Conservation (phyloP, 2,113 vertebrate species). For the Cyrtonyx montezumae region DNA sequence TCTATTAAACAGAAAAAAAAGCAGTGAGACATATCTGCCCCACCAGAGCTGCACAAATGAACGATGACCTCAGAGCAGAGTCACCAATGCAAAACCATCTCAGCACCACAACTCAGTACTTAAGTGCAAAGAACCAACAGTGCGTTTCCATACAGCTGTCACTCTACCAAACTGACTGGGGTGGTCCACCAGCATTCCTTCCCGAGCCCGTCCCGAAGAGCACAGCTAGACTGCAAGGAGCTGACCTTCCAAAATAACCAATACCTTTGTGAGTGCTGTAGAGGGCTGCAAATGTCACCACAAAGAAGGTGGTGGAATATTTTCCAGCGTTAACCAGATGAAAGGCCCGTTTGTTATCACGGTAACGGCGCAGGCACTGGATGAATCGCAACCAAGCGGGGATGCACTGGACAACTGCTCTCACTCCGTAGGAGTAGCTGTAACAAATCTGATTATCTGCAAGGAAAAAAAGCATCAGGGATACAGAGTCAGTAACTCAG, state of each 20-base stretch:
- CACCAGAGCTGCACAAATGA: neutral
- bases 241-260: neutral
- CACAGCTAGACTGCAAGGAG: neutral
- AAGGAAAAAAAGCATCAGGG: conserved; percentile 31
- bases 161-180: neutral
- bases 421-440: conserved; percentile 93
- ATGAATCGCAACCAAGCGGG: conserved; percentile 98
- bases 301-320: conserved; percentile 99
- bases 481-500: neutral
- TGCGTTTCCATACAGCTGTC: neutral
- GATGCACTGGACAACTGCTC: conserved; percentile 96
- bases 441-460: conserved; percentile 83
- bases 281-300: conserved; percentile 93
- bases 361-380: conserved; percentile 97
- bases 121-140: neutral
- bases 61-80: neutral
- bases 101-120: too few species aligned
- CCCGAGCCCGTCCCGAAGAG: neutral
- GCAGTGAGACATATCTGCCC: neutral
- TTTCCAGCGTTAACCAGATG: conserved; percentile 98
- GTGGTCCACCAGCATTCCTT: neutral
- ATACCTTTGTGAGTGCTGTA: conserved; percentile 94
- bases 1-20: neutral
- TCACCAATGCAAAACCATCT: neutral
- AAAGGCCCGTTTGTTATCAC: conserved; percentile 96